Base-by-base conservation (phyloP, 2,888 invertebrate genomes). In the Danaus chrysippus region DNA sequence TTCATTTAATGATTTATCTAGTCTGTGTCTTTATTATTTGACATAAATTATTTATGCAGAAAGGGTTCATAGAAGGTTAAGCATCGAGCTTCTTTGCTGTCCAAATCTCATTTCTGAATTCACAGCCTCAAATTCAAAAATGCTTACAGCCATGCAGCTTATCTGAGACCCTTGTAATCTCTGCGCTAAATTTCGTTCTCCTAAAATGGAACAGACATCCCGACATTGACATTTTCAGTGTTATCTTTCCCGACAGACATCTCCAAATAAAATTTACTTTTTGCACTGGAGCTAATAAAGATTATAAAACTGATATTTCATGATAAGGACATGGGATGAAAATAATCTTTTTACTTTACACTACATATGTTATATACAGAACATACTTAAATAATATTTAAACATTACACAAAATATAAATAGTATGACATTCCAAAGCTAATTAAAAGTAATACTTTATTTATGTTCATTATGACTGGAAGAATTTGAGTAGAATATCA, bases 141-240 rank as follows among this genome's bases (percentile, higher is more conserved):
- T 84, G 83, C 81, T 77, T 84, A 82, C 82, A 79, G 79, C 84
- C 86, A 87, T 86, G 84, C 82, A 84, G 83, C 84, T 88, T 87
- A 87, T 88, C 88, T 85, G 82, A 80, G 84, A 87, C 89, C 89
- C 88, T 88, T 87, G 89, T 89, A 89, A 89, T 89, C 89, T 87
- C 76, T 77, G 77, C 77, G 83, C 86, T 85, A 85, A 89, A 86
- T 87, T 87, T 87, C 87, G 86, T 86, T 88, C 86, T 76, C 78
- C 80, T 81, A 81, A 82, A 87, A 87, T 86, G 83, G 83, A 81
- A 78, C 76, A 81, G 78, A 80, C 84, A 84, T 81, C 78, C 81
- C 78, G 80, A 87, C 86, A 89, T 86, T 87, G 88, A 86, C 87
- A 82, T 86, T 84, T 83, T 83, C 83, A 79, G 70, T 80, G 84